These are phyloP conservation scores for Archivesica marissinica DNA, from an alignment of 1,140 invertebrate genomes.

Conservation along the genomic window DNA sequence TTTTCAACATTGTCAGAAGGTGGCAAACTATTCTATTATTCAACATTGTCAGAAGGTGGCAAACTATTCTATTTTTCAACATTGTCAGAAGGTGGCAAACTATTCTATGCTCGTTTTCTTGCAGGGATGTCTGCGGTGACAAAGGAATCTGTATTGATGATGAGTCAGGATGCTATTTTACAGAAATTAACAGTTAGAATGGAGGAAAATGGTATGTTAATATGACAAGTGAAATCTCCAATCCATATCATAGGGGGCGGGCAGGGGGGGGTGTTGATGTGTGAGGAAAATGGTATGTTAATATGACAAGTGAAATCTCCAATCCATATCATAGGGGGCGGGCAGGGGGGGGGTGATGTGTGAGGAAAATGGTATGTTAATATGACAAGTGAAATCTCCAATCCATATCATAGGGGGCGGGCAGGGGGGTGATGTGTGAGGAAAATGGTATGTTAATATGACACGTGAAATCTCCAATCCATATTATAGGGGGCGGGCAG, in stretches of 20 bases:
- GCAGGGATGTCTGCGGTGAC: slow-evolving; percentile 6
- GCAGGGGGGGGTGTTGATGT: neutral
- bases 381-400: neutral
- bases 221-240: neutral
- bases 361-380: neutral
- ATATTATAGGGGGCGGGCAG: too few species aligned
- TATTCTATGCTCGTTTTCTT: neutral
- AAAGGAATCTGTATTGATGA: neutral
- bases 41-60: too few species aligned
- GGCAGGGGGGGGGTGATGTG: neutral
- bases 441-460: too few species aligned
- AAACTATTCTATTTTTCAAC: too few species aligned
- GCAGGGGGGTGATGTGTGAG: too few species aligned
- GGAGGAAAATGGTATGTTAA: neutral
- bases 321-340: neutral
- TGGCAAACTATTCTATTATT: too few species aligned
- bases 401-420: too few species aligned
- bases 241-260: neutral
- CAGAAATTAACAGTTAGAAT: slow-evolving; percentile 10
- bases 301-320: neutral
- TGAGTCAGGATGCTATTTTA: slow-evolving; percentile 8
- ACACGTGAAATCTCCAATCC: too few species aligned
- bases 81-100: too few species aligned
- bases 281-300: neutral
- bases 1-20: too few species aligned